Evolutionary conservation across 1,140 invertebrate species (phyloP).

Genomic region (Caerostris darwini): DNA sequence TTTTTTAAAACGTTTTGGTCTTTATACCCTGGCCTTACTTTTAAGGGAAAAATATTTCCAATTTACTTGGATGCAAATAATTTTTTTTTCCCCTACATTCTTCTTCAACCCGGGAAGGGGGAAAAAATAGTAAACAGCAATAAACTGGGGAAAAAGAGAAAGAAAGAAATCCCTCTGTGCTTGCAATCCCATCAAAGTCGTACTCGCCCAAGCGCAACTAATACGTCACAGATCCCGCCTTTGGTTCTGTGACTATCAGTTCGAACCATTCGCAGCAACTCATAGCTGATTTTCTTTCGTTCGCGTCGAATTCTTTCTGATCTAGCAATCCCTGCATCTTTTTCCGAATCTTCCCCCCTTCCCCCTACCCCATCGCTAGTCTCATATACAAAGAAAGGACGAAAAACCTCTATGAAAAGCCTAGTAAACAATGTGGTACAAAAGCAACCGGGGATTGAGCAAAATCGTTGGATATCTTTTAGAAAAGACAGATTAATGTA

Average conservation of each 20-base stretch:
- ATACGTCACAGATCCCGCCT: background rate
- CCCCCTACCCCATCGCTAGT: background rate
- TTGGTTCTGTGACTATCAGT: background rate
- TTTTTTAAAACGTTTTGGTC: background rate
- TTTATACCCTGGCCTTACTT: background rate
- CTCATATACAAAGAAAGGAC: background rate
- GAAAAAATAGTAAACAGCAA: background rate
- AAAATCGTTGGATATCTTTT: background rate
- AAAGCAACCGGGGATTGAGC: background rate
- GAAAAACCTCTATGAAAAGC: background rate
- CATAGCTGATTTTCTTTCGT: background rate
- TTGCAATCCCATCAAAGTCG: conserved; percentile 1
- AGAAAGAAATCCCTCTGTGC: background rate
- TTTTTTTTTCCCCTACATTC: background rate
- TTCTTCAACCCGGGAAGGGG: background rate
- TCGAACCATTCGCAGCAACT: background rate
- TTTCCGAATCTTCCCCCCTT: too few species aligned
- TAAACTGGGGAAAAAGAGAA: background rate
- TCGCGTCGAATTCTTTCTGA: background rate
- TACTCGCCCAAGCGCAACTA: background rate
- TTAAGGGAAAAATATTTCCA: background rate
- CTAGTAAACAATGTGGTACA: background rate
- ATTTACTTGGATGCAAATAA: background rate
- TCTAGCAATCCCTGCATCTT: background rate
- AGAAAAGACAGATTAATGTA: background rate